A percentile compares a stretch with the other conserved stretches of the same genome.
These are phyloP conservation scores for Equus przewalskii DNA, from an alignment of 2,113 vertebrate genomes.

Conservation along the genomic window DNA sequence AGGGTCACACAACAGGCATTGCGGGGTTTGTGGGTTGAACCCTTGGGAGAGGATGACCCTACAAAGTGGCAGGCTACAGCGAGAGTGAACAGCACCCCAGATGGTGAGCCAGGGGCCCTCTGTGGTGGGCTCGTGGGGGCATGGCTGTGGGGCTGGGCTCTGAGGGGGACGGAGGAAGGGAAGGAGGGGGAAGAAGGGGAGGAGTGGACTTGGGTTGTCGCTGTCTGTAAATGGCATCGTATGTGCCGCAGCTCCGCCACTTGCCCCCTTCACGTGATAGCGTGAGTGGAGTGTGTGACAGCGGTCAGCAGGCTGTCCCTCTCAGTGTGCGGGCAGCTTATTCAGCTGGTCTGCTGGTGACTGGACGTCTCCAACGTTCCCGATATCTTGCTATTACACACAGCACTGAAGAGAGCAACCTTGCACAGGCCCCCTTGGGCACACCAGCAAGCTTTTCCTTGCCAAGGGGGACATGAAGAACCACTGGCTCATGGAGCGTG, in stretches of 20 bases:
- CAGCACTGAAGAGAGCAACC: background rate
- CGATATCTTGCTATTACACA: accelerated
- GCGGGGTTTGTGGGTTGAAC: background rate
- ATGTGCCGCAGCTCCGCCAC: background rate
- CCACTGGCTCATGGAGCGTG: background rate
- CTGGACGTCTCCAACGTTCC: accelerated
- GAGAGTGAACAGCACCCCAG: background rate
- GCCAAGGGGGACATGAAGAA: background rate
- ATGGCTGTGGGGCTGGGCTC: background rate
- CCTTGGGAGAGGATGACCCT: background rate
- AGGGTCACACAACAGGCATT: background rate
- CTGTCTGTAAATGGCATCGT: background rate
- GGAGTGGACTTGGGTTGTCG: background rate
- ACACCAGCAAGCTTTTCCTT: background rate
- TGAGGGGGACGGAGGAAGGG: too few species aligned
- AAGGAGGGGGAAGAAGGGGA: accelerated
- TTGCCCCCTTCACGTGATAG: accelerated
- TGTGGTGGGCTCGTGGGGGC: background rate
- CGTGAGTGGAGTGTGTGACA: accelerated
- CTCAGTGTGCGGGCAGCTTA: background rate
- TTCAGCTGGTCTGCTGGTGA: background rate
- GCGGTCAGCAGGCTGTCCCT: background rate
- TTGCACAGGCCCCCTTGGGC: background rate
- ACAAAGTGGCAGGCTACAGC: background rate
- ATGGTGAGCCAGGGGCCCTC: background rate